These are phyloP conservation scores for Zelostemma sp. DNA, from an alignment of 1,140 invertebrate genomes.

Conservation along the genomic window DNA sequence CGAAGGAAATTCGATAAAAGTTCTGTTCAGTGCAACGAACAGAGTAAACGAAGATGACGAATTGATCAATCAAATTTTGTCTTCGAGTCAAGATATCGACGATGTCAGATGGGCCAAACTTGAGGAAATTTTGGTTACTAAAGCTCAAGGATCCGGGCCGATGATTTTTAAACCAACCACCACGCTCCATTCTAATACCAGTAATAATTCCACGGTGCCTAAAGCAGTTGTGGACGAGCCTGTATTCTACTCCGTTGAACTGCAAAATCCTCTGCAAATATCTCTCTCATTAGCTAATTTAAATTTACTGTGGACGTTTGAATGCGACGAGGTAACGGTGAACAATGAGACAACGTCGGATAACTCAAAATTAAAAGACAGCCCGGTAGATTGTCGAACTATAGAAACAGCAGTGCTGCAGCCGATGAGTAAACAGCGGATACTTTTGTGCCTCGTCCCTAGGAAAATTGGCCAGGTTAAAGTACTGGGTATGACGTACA, in stretches of 20 bases:
- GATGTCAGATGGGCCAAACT: conserved; percentile 77
- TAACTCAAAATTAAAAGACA: conserved; percentile 46
- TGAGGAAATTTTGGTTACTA: conserved; percentile 83
- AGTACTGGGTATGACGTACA: conserved; percentile 59
- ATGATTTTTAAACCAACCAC: conserved; percentile 84
- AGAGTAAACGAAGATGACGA: conserved; percentile 48
- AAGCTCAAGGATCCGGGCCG: conserved; percentile 77
- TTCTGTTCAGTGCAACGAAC: conserved; percentile 74
- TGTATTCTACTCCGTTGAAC: conserved; percentile 81
- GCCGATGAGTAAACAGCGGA: conserved; percentile 61
- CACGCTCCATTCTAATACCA: conserved; percentile 76
- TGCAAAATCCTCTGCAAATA: conserved; percentile 87
- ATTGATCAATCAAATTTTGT: conserved; percentile 53
- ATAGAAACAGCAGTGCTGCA: conserved; percentile 63
- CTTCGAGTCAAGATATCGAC: conserved; percentile 58
- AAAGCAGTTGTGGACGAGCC: conserved; percentile 84
- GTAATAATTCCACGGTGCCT: conserved; percentile 77
- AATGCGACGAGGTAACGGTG: conserved; percentile 61
- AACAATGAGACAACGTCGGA: conserved; percentile 63
- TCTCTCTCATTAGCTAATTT: conserved; percentile 80
- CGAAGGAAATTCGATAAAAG: conserved; percentile 76
- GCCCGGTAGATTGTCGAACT: conserved; percentile 64
- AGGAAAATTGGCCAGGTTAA: conserved; percentile 58
- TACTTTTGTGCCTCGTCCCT: conserved; percentile 57
- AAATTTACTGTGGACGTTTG: conserved; percentile 84